Base-by-base conservation (phyloP, 35 echinoderm and acorn worm genomes). In the Ophioderma brevispina region DNA sequence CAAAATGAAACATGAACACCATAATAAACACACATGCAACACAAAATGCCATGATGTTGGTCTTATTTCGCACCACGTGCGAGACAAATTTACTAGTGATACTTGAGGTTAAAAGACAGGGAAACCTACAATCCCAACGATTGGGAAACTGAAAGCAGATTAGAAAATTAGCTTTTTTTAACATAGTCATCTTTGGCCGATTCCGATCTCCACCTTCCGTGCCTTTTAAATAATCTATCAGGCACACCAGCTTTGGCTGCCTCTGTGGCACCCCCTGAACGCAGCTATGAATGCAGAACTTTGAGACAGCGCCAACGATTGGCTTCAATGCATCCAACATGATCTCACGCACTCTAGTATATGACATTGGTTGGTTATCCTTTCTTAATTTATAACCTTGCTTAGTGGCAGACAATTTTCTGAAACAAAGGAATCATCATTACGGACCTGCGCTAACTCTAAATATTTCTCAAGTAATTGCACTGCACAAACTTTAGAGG, bases 201-300 rank as follows among this genome's bases (percentile, higher is more conserved):
- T 31, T 85, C 75, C 1, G 50, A 38, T 43, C 38, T 87, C 89
- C 89, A 91, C 36, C 89, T 86, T 21, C 82, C 90, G 25, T 92
- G 90, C 18, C 83, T 37, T 19, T 78, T 87, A 39, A 92, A 92
- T 4, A 86, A 31, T n/a, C 90, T 36, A 28, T 92, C 90, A 2
- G 78, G 81, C 28, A 92, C 90, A 17, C 75, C 83, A 33, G 56
- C 33, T 31, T 78, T 75, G 33, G 83, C 90, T 78, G 90, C 83
- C 18, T 75, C 90, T 0, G 90, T 87, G 35, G 39, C 90, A 82
- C 90, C 81, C 0, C 90, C 90, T 43, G 90, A 1, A 0, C 90
- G 14, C 0, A 87, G 76, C 90, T 92, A 64, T 87, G 83, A 1
- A 87, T 2, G 13, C 82, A 85, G 78, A 78, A 92, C 80, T 5